Conservation (phyloP, 2,113 vertebrate species). For the Apodemus speciosus region DNA sequence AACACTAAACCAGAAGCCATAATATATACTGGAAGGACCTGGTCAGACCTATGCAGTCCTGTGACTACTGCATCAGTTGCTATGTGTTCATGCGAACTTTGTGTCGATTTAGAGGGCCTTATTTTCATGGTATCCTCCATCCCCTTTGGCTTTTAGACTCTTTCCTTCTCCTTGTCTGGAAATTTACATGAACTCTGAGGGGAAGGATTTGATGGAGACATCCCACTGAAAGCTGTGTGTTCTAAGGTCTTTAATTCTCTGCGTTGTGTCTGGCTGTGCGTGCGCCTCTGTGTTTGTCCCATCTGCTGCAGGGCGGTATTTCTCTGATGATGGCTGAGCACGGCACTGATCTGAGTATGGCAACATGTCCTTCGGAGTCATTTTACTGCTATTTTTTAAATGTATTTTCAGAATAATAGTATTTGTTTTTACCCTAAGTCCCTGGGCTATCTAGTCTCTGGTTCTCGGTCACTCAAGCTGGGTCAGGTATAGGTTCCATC, state of each 20-base stretch:
- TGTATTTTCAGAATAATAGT: too few relatives aligned
- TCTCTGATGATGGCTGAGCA: too few relatives aligned
- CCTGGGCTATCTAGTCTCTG: not conserved
- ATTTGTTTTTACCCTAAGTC: not conserved
- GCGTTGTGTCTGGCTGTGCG: too few relatives aligned
- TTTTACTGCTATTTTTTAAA: too few relatives aligned
- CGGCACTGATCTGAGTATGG: too few relatives aligned
- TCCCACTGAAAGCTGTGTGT: not conserved
- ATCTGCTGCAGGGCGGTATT: too few relatives aligned
- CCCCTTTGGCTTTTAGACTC: not conserved
- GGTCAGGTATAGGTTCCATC: not conserved
- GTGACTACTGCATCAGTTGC: not conserved
- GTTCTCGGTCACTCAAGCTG: not conserved
- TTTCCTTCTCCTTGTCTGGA: not conserved
- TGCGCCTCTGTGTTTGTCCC: too few relatives aligned
- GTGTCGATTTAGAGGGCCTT: not conserved
- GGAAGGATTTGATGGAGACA: not conserved
- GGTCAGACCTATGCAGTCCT: not conserved
- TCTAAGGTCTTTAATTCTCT: not conserved
- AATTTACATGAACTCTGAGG: not conserved
- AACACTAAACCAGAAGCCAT: not conserved
- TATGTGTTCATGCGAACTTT: not conserved
- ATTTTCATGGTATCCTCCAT: not conserved
- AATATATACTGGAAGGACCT: not conserved
- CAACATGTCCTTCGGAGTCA: too few relatives aligned